Evolutionary conservation across 2,797 vertebrate species (phyloP).

Genomic region (Scolopax rusticola): DNA sequence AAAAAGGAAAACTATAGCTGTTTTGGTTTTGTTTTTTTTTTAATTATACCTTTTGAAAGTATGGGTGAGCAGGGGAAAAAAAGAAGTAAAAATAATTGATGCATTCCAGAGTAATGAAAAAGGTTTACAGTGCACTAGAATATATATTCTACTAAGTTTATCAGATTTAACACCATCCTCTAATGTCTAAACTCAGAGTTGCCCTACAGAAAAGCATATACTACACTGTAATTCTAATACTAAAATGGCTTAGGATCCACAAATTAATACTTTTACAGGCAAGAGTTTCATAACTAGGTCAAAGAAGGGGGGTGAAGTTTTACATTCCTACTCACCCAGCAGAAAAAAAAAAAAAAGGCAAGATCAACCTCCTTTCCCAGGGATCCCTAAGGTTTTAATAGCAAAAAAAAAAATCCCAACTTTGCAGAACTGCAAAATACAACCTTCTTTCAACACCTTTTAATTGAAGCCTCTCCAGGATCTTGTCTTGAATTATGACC

Average conservation of each 20-base stretch:
- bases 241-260: background rate
- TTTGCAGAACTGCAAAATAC: constrained; percentile 4
- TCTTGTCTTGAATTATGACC: background rate
- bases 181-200: background rate
- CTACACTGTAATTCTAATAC: background rate
- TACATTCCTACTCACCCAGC: constrained; percentile 24
- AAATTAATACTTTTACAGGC: constrained; percentile 18
- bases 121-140: background rate
- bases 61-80: background rate
- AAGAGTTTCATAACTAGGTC: constrained; percentile 43
- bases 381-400: constrained; percentile 31
- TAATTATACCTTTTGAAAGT: constrained; percentile 56
- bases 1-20: constrained; percentile 47
- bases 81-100: constrained; percentile 17
- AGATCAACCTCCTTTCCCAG: constrained; percentile 27
- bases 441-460: background rate
- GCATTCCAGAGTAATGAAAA: constrained; percentile 31
- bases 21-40: background rate
- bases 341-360: background rate
- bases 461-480: background rate
- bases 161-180: background rate
- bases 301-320: background rate
- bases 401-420: background rate
- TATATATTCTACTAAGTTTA: background rate
- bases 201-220: background rate